Percentiles rank a stretch among this genome's conserved stretches.
phyloP scores from a whole-genome alignment of 2,888 invertebrate species.

The Bombylius discolor region DNA sequence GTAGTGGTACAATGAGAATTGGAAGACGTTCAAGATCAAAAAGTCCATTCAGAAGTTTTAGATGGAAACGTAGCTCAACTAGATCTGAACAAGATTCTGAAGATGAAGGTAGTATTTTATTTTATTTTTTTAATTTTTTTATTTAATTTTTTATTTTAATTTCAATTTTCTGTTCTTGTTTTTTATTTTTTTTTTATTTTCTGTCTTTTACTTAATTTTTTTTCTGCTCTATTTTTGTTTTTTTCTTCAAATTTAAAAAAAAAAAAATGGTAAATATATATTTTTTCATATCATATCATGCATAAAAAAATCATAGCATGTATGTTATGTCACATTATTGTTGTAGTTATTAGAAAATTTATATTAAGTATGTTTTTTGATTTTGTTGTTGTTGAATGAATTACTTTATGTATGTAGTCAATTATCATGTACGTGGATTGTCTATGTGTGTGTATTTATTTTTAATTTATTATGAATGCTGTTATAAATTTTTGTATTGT shows the following conservation, averaged over 20 bases:
- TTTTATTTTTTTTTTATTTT: not conserved
- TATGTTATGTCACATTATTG: not conserved
- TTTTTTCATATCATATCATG: too few species aligned
- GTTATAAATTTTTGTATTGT: too few species aligned
- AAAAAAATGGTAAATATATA: not conserved
- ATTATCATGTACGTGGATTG: too few species aligned
- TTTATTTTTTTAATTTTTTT: not conserved
- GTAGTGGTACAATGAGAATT: slow-evolving; percentile 34
- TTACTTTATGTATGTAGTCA: too few species aligned
- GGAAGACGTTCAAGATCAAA: slow-evolving; percentile 63
- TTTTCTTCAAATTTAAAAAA: not conserved
- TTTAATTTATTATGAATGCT: too few species aligned
- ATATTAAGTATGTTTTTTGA: not conserved
- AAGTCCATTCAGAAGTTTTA: slow-evolving; percentile 86
- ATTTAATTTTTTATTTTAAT: too few species aligned
- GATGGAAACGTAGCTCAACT: slow-evolving; percentile 70
- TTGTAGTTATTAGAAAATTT: not conserved
- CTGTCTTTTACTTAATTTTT: not conserved
- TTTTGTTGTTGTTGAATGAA: too few species aligned
- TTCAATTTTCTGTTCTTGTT: not conserved
- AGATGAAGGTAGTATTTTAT: slow-evolving; percentile 43
- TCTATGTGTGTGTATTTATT: too few species aligned
- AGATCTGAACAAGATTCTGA: slow-evolving; percentile 58
- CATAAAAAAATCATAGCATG: not conserved
- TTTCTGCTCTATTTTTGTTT: too few species aligned